These are phyloP conservation scores for Holothuria leucospilota DNA, from an alignment of 53 echinoderm and acorn worm genomes.

Conservation along the genomic window DNA sequence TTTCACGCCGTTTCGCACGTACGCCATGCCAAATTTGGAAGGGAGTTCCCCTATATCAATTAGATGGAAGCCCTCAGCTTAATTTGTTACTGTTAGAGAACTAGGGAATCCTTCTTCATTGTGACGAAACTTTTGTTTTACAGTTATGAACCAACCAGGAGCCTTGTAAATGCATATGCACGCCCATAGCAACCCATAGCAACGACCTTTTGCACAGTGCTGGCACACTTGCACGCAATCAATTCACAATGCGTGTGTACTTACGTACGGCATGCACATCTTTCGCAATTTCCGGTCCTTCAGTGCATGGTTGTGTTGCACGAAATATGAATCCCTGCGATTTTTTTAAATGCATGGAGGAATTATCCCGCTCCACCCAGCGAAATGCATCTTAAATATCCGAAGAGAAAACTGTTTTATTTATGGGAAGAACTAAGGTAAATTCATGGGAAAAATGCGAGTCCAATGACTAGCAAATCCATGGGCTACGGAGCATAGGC, in stretches of 20 bases:
- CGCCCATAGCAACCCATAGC: slow-evolving; percentile 39
- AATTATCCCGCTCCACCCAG: no score
- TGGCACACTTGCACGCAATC: neutral
- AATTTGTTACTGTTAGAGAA: no score
- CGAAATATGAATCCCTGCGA: no score
- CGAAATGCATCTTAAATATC: slow-evolving; percentile 89
- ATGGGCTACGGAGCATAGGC: no score
- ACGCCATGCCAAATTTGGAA: slow-evolving; percentile 86
- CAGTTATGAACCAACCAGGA: neutral
- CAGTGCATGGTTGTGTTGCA: no score
- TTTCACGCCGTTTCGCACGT: slow-evolving; percentile 79
- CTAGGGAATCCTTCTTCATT: neutral
- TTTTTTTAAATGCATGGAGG: no score
- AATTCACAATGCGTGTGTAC: no score
- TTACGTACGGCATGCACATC: no score
- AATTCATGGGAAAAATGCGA: neutral
- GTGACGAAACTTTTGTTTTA: no score
- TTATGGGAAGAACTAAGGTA: slow-evolving; percentile 95
- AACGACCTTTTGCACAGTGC: slow-evolving; percentile 44
- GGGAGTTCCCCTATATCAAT: slow-evolving; percentile 60
- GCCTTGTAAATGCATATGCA: neutral
- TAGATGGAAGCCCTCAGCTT: no score
- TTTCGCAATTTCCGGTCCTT: no score
- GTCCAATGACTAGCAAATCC: no score
- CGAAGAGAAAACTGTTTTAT: slow-evolving; percentile 76